A percentile compares a stretch with the other conserved stretches of the same genome.
Conservation (phyloP, 2,888 invertebrate species). For the Nysson spinosus region DNA sequence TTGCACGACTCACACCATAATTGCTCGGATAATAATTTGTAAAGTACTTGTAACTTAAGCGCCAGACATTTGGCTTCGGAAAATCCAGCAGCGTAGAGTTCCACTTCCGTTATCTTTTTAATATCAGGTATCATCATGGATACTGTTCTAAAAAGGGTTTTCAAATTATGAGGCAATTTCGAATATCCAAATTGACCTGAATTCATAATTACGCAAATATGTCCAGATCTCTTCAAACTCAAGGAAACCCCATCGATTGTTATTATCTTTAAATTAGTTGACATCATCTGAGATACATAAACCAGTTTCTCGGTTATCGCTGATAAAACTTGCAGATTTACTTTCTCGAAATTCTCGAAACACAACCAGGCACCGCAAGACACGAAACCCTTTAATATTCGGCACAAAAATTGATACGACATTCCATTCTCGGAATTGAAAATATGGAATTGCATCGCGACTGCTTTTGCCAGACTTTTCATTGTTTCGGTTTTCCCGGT, state of each 20-base stretch:
- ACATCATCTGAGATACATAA: conserved; percentile 78
- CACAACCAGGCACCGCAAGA: conserved; percentile 81
- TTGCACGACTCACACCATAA: conserved; percentile 80
- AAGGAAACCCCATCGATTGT: conserved; percentile 77
- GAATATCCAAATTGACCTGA: conserved; percentile 76
- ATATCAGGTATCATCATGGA: conserved; percentile 82
- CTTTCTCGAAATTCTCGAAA: conserved; percentile 80
- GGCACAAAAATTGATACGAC: conserved; percentile 80
- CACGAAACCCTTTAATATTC: conserved; percentile 80
- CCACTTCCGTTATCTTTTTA: conserved; percentile 80
- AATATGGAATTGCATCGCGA: conserved; percentile 80
- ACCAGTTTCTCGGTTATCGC: conserved; percentile 80
- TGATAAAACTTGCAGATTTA: conserved; percentile 79
- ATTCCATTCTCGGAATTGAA: conserved; percentile 80
- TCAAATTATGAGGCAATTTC: conserved; percentile 81
- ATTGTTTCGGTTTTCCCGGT: conserved; percentile 80
- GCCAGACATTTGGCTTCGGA: conserved; percentile 78
- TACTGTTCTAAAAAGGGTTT: conserved; percentile 80
- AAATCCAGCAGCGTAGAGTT: conserved; percentile 81
- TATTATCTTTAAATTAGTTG: conserved; percentile 73
- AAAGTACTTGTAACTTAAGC: conserved; percentile 79
- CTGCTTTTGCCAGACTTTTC: conserved; percentile 80
- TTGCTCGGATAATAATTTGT: conserved; percentile 79
- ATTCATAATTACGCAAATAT: conserved; percentile 81
- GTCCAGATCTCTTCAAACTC: conserved; percentile 79